These are phyloP conservation scores for Heteropelma amictum DNA, from an alignment of 2,888 invertebrate genomes.

Conservation along the genomic window DNA sequence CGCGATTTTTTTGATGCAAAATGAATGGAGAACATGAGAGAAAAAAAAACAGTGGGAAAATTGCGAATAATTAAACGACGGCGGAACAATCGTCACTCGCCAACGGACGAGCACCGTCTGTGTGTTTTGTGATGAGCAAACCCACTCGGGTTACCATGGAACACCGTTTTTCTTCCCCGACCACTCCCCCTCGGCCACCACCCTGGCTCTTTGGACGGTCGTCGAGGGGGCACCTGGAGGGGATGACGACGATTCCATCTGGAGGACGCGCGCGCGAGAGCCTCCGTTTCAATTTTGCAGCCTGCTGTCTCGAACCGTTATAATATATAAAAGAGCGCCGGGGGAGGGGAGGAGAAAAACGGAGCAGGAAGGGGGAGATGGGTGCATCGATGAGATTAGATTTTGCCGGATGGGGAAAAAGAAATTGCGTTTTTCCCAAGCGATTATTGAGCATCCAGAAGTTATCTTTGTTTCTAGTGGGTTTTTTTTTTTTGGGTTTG, in stretches of 20 bases:
- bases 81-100: constrained; percentile 24
- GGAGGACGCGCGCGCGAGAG: constrained; percentile 25
- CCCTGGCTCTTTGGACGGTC: constrained; percentile 16
- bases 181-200: too few species aligned
- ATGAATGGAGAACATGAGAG: too few species aligned
- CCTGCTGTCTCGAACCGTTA: constrained; percentile 9
- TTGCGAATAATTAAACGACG: background rate
- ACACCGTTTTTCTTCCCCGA: constrained; percentile 43
- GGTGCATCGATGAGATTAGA: too few species aligned
- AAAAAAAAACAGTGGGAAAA: background rate
- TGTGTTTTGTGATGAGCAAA: constrained; percentile 65
- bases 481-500: too few species aligned
- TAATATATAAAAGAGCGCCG: too few species aligned
- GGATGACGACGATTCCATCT: background rate
- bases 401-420: too few species aligned
- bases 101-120: constrained; percentile 63
- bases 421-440: too few species aligned
- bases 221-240: constrained; percentile 3
- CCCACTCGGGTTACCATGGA: constrained; percentile 72
- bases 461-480: too few species aligned
- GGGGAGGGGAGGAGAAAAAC: background rate
- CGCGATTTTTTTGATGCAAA: too few species aligned
- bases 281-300: constrained; percentile 29
- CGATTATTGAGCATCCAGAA: too few species aligned
- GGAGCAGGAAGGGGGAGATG: too few species aligned